These are phyloP conservation scores for Hoplias malabaricus DNA, from an alignment of 2,113 vertebrate genomes.

Conservation along the genomic window DNA sequence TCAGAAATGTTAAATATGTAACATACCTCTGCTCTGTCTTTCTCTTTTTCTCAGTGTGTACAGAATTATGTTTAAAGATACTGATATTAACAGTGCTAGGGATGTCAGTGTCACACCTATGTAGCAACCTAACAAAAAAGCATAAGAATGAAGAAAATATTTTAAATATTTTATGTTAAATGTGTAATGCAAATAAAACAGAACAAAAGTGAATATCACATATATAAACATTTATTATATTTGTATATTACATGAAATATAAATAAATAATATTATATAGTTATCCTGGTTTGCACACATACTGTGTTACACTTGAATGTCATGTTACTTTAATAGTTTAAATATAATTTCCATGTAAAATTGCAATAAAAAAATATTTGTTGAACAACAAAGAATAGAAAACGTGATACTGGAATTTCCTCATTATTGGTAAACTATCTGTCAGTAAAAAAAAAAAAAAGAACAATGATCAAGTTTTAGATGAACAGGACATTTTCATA, in stretches of 20 bases:
- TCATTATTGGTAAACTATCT: background rate
- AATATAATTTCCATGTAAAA: too few species aligned
- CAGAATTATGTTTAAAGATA: constrained; percentile 63
- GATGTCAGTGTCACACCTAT: constrained; percentile 35
- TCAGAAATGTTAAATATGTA: background rate
- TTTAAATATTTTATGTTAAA: background rate
- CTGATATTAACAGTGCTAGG: constrained; percentile 61
- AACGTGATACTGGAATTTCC: background rate
- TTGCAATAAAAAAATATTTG: too few species aligned
- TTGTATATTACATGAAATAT: too few species aligned
- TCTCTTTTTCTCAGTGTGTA: constrained; percentile 52
- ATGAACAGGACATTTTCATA: background rate
- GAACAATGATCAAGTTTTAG: background rate
- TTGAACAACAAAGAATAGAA: background rate
- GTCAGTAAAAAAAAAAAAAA: background rate
- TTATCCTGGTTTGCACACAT: background rate
- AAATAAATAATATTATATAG: background rate
- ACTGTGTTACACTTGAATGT: background rate
- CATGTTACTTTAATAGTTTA: background rate
- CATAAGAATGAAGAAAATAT: constrained; percentile 10
- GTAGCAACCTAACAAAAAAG: background rate
- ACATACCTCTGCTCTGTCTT: constrained; percentile 54
- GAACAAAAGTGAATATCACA: too few species aligned
- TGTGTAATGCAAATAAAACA: background rate
- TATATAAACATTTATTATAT: too few species aligned